phyloP scores from a whole-genome alignment of 2,888 invertebrate species.

The Brassicogethes aeneus region DNA sequence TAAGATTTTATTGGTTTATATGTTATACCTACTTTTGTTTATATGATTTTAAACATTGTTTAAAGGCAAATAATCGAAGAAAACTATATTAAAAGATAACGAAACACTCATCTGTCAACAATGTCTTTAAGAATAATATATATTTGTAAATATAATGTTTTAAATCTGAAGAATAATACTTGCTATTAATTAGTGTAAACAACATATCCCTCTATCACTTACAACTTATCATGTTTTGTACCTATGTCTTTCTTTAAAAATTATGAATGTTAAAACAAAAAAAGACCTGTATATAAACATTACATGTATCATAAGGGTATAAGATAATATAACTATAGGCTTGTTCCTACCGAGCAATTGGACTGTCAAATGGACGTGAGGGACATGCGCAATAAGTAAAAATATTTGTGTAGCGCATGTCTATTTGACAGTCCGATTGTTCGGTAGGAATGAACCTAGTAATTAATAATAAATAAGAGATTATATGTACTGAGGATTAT shows the following conservation, averaged over 20 bases:
- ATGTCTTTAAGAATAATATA: not conserved
- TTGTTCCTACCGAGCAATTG: no score
- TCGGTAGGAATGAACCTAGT: no score
- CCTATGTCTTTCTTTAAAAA: slow-evolving; percentile 5
- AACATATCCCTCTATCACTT: not conserved
- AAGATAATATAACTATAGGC: not conserved
- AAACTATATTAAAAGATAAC: not conserved
- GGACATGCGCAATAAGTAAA: no score
- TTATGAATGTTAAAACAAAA: not conserved
- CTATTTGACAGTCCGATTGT: no score
- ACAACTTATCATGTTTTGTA: slow-evolving; percentile 2
- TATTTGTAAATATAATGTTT: not conserved
- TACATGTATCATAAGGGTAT: not conserved
- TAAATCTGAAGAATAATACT: not conserved
- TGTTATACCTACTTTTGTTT: slow-evolving; percentile 1
- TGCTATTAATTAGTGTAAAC: not conserved
- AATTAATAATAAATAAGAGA: no score
- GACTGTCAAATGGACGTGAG: no score
- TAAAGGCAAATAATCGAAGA: not conserved
- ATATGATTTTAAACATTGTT: not conserved
- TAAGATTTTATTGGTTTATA: no score
- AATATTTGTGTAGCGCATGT: no score
- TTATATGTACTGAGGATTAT: not conserved
- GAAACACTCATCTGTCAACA: not conserved
- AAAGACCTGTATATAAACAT: slow-evolving; percentile 6